Evolutionary conservation across 2,113 vertebrate genomes (phyloP).

Genomic region (Callocephalon fimbriatum): DNA sequence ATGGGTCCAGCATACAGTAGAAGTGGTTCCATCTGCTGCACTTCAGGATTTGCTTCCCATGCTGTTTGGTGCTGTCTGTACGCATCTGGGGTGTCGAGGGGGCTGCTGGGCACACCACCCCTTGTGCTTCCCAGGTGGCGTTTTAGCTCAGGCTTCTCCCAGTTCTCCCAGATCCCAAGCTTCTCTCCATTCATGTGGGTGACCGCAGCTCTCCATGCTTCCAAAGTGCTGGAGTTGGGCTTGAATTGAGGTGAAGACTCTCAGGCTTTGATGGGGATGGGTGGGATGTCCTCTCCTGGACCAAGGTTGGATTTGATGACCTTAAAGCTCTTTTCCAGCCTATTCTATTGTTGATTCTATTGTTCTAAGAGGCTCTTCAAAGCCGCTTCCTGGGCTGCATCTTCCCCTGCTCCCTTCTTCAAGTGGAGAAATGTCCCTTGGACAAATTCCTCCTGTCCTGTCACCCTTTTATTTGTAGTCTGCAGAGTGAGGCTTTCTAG

Average conservation of each 20-base stretch:
- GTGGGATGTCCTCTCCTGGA: not conserved
- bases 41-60: not conserved
- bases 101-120: not conserved
- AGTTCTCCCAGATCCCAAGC: not conserved
- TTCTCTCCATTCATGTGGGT: fast-evolving
- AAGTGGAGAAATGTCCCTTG: not conserved
- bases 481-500: not conserved
- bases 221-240: fast-evolving
- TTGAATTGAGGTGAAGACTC: fast-evolving
- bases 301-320: not conserved
- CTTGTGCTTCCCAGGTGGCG: not conserved
- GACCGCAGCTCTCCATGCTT: not conserved
- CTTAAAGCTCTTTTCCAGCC: not conserved
- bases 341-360: not conserved
- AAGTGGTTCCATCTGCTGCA: not conserved
- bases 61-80: not conserved
- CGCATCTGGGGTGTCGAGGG: not conserved
- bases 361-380: not conserved
- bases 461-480: not conserved
- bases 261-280: fast-evolving
- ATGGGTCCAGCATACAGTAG: not conserved
- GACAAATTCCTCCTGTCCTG: not conserved
- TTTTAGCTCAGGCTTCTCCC: not conserved
- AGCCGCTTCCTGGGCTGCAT: not conserved
- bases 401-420: not conserved